Base-by-base conservation (phyloP, 53 echinoderm and acorn worm species). In the Arbacia lixula region DNA sequence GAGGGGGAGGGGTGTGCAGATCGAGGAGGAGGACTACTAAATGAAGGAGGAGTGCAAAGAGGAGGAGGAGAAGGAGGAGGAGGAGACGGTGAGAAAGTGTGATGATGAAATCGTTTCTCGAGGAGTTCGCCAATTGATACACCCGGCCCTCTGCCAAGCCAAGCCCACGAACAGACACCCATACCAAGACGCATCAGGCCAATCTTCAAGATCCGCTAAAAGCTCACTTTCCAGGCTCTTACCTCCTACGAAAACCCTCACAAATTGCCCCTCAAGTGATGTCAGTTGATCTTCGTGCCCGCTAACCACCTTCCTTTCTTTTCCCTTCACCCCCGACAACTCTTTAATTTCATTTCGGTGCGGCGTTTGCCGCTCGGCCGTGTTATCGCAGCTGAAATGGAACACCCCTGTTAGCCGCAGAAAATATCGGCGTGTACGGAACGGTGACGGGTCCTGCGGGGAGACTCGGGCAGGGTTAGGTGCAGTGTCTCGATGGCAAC, bases 331-430 rank as follows among this genome's bases (percentile, higher is more conserved):
- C 69, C 43, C 40, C n/a, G n/a, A n/a, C 6, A 74, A 74, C 74
- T 74, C 74, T 46, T 74, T 74, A 74, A 74, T 74, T 74, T 74
- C 74, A 74, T 74, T 74, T 74, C 53, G 74, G 74, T 42, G 74
- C 74, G 42, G 51, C 74, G 51, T 53, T 74, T 53, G 33, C 74
- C 74, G 74, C 74, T 74, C 43, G 42, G 51, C 74, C 74, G 42
- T 74, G 74, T 74, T 74, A 74, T 74, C 34, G 74, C 74, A 74
- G 74, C 74, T 74, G 74, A 74, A 74, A 74, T 53, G 74, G 74
- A 52, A 74, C 74, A 74, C 74, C 74, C 74, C 34, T 14, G n/a
- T 69, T 69, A 74, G 74, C 53, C 74, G 31, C 74, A 53, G 74
- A 53, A 74, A 74, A 74, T 74, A 74, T 74, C 74, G 74, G 74